Evolutionary conservation across 2,888 invertebrate genomes (phyloP).

Genomic region (Drosophila atroscutellata): DNA sequence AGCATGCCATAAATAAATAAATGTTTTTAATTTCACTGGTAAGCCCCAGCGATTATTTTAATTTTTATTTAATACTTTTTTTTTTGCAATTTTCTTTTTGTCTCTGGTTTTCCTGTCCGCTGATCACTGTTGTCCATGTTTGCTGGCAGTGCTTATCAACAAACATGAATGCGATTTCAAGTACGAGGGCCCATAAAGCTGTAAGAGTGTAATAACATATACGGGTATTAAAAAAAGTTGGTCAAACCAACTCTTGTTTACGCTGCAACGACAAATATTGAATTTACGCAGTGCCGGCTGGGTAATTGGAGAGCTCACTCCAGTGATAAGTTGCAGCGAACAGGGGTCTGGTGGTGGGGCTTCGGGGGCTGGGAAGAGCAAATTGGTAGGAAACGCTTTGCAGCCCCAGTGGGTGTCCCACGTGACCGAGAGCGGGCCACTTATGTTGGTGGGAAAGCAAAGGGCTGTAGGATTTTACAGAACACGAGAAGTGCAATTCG

Average conservation of each 20-base stretch:
- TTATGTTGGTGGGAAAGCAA: slow-evolving; percentile 13
- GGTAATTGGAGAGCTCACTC: slow-evolving; percentile 44
- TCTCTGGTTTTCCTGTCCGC: slow-evolving; percentile 25
- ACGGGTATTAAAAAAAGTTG: slow-evolving; percentile 51
- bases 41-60: not conserved
- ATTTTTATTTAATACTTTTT: slow-evolving; percentile 9
- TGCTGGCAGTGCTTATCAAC: slow-evolving; percentile 46
- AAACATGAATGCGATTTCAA: slow-evolving; percentile 37
- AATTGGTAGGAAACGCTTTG: not conserved
- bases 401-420: slow-evolving; percentile 28
- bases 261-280: slow-evolving; percentile 55
- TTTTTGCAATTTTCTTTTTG: slow-evolving; percentile 16
- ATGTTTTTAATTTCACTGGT: slow-evolving; percentile 45
- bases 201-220: slow-evolving; percentile 2
- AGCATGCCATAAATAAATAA: slow-evolving; percentile 52
- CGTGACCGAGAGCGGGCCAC: slow-evolving; percentile 24
- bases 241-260: slow-evolving; percentile 59
- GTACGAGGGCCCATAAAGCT: slow-evolving; percentile 29
- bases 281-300: slow-evolving; percentile 40
- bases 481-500: slow-evolving; percentile 17
- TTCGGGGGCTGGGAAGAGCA: not conserved
- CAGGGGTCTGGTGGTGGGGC: not conserved
- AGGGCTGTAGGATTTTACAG: slow-evolving; percentile 11
- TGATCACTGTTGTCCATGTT: slow-evolving; percentile 19
- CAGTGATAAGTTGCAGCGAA: slow-evolving; percentile 29